Base-by-base conservation (phyloP, 53 echinoderm and acorn worm genomes). In the Echinarachnius parma region DNA sequence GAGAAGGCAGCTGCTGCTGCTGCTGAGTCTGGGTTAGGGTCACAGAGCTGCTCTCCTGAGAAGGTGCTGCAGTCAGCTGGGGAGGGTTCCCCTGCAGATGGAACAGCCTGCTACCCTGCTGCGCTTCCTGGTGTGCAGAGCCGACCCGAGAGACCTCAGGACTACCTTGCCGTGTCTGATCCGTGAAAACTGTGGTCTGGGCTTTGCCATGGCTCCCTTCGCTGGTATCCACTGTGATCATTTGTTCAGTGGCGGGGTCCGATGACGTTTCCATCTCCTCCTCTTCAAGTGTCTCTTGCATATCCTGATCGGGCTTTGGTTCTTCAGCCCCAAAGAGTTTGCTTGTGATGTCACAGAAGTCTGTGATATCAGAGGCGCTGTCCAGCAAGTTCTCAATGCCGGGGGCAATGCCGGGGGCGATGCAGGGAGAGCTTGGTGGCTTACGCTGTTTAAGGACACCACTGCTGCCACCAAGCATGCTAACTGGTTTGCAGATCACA, bases 291-390 rank as follows among this genome's bases (percentile, higher is more conserved):
- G 53, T n/a, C n/a, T n/a, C n/a, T n/a, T n/a, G n/a, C n/a, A n/a
- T n/a, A n/a, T n/a, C n/a, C n/a, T n/a, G n/a, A n/a, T n/a, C n/a
- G n/a, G n/a, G n/a, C n/a, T n/a, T n/a, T n/a, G n/a, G n/a, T n/a
- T n/a, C n/a, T n/a, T n/a, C n/a, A n/a, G n/a, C n/a, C n/a, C n/a
- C 94, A 39, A 87, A 59, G 25, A 94, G 46, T 31, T 80, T 86
- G 23, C 79, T 90, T 21, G 90, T 87, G 16, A 94, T 90, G 50
- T 86, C 90, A 76, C 90, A 94, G 42, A 94, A 85, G 56, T 94
- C 94, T 22, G 90, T 94, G 31, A 85, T 87, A 55, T 90, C 90
- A 4, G 86, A 83, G 1, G 94, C 94, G n/a, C 86, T 82, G 57
- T 90, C 83, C 9, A 94, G 83, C 81, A 94, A 77, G 52, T 89